Evolutionary conservation across 1,140 invertebrate genomes (phyloP).

Genomic region (Caenorhabditis tropicalis): DNA sequence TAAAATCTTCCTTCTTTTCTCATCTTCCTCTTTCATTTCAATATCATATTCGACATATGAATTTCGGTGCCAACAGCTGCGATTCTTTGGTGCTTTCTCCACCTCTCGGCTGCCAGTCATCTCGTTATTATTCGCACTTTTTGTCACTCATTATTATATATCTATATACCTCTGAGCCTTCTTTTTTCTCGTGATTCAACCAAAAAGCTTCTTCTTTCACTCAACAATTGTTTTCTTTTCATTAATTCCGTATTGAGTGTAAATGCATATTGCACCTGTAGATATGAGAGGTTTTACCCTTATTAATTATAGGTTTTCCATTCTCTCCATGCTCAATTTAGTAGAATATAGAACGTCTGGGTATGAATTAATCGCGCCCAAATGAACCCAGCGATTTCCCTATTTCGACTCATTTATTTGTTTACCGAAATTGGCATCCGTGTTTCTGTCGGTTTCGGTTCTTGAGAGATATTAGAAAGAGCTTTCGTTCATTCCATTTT

Average conservation of each 20-base stretch:
- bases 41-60: slow-evolving; percentile 44
- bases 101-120: slow-evolving; percentile 19
- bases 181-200: too few species aligned
- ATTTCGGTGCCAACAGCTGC: slow-evolving; percentile 42
- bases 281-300: background rate
- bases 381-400: slow-evolving; percentile 20
- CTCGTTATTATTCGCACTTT: slow-evolving; percentile 43
- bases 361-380: slow-evolving; percentile 43
- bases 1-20: background rate
- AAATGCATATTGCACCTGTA: slow-evolving; percentile 32
- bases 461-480: background rate
- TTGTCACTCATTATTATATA: slow-evolving; percentile 44
- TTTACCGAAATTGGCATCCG: slow-evolving; percentile 14
- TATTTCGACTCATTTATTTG: slow-evolving; percentile 25
- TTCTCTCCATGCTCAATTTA: slow-evolving; percentile 9
- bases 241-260: background rate
- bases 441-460: background rate
- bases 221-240: background rate
- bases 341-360: background rate
- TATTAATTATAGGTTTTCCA: slow-evolving; percentile 26
- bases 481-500: background rate
- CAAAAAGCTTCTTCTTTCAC: background rate
- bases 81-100: background rate
- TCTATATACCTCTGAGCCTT: background rate
- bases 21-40: background rate